Conservation (phyloP, 2,888 invertebrate genomes). For the Agrilus cyanescens region DNA sequence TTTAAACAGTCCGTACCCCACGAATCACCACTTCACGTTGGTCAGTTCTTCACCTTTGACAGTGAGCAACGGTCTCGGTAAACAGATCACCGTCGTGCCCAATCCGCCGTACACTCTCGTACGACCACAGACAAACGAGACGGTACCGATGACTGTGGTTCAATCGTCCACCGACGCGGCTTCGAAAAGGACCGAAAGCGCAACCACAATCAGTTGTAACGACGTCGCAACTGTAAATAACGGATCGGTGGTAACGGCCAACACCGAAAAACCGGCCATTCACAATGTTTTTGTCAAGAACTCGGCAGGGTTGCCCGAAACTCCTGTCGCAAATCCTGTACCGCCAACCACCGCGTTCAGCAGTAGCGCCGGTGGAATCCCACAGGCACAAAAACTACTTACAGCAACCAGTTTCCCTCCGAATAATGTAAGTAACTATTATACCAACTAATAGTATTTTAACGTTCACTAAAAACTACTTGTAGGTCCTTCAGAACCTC, state of each 20-base stretch:
- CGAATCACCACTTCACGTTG: conserved; percentile 30
- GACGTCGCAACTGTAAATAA: conserved; percentile 3
- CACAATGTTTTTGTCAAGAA: conserved; percentile 37
- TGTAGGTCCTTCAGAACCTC: conserved; percentile 13
- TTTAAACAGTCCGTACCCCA: conserved; percentile 26
- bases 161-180: conserved; percentile 3
- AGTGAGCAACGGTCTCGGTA: conserved; percentile 26
- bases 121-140: conserved; percentile 22
- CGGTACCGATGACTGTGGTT: conserved; percentile 10
- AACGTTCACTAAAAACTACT: conserved; percentile 1
- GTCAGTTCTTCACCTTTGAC: conserved; percentile 29
- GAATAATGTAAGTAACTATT: conserved; percentile 27
- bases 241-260: conserved; percentile 5
- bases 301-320: conserved; percentile 20
- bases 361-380: conserved; percentile 17
- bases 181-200: conserved; percentile 7
- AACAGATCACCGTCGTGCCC: conserved; percentile 31
- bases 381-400: conserved; percentile 31
- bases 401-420: conserved; percentile 31
- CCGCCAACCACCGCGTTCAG: conserved; percentile 6
- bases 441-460: neutral
- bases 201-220: conserved; percentile 2
- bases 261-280: conserved; percentile 24
- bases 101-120: conserved; percentile 32
- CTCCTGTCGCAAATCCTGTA: conserved; percentile 7